Evolutionary conservation across 2,113 vertebrate genomes (phyloP).

Genomic region (Myotis yumanensis): DNA sequence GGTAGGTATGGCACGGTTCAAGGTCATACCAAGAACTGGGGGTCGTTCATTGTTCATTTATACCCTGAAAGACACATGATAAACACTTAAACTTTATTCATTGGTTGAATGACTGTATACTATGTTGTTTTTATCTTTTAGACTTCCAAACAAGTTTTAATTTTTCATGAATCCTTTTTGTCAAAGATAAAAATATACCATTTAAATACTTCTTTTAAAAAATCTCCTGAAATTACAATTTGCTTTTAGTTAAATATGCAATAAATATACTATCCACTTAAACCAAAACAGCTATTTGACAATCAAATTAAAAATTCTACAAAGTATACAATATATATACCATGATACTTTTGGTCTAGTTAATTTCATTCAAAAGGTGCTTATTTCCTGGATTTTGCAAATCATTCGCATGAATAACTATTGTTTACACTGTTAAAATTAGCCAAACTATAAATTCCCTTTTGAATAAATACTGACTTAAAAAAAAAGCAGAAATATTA

Average conservation of each 20-base stretch:
- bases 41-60: neutral
- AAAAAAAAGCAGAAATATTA: neutral
- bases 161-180: neutral
- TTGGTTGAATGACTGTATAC: neutral
- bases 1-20: neutral
- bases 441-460: neutral
- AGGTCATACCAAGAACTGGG: neutral
- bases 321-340: neutral
- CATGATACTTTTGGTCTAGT: neutral
- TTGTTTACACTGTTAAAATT: neutral
- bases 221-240: neutral
- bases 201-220: neutral
- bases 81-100: neutral
- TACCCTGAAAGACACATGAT: neutral
- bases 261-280: neutral
- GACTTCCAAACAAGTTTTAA: neutral
- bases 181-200: neutral
- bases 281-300: neutral
- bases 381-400: neutral
- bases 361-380: neutral
- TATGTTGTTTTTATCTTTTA: neutral
- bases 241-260: neutral
- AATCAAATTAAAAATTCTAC: neutral
- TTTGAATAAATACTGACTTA: neutral
- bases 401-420: neutral